These are phyloP conservation scores for Tetranychus urticae DNA, from an alignment of 1,140 invertebrate genomes.

Conservation along the genomic window DNA sequence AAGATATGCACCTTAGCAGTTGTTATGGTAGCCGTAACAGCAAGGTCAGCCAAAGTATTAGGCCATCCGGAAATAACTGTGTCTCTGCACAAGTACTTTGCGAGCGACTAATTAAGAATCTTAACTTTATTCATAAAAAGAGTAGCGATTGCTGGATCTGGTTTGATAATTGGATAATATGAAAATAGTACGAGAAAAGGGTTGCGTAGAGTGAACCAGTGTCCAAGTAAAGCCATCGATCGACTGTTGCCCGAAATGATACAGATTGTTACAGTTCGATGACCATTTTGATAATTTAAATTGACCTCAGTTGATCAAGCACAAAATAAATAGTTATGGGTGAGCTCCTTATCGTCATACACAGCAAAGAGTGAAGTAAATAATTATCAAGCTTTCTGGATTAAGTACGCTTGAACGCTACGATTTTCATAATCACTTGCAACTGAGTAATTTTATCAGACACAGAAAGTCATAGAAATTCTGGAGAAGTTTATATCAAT, in stretches of 20 bases:
- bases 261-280: background rate
- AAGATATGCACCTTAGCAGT: background rate
- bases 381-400: too few relatives aligned
- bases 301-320: too few relatives aligned
- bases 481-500: too few relatives aligned
- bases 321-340: too few relatives aligned
- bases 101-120: slow-evolving; percentile 8
- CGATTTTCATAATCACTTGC: too few relatives aligned
- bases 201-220: slow-evolving; percentile 19
- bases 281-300: too few relatives aligned
- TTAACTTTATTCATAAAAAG: background rate
- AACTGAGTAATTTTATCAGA: too few relatives aligned
- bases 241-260: slow-evolving; percentile 3
- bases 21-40: slow-evolving; percentile 15
- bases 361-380: too few relatives aligned
- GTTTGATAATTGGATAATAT: background rate
- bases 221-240: slow-evolving; percentile 18
- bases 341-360: too few relatives aligned
- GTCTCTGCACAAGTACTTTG: slow-evolving; percentile 20
- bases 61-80: too few relatives aligned
- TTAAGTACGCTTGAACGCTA: too few relatives aligned
- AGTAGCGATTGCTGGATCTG: background rate
- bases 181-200: background rate
- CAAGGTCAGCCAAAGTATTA: slow-evolving; percentile 36
- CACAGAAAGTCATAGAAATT: too few relatives aligned